A percentile compares a stretch with the other conserved stretches of the same genome.
These are phyloP conservation scores for Microcaecilia unicolor DNA, from an alignment of 2,797 vertebrate genomes.

Conservation along the genomic window DNA sequence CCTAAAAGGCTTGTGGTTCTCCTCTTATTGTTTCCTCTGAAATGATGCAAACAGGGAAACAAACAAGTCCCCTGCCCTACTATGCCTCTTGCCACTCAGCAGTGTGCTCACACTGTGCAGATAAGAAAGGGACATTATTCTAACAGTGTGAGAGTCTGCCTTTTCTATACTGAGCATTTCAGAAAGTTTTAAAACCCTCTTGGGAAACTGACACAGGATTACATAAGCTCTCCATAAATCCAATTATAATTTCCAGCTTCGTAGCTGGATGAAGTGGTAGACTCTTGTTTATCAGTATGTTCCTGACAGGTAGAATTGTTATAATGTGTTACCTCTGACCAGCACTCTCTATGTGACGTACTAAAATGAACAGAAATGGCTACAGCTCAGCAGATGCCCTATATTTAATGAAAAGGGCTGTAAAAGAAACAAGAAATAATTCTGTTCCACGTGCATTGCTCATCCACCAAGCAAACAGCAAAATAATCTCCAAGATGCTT, in stretches of 20 bases:
- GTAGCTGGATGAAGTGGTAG: neutral
- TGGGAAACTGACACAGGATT: neutral
- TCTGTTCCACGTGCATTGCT: too few relatives aligned
- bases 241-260: constrained; percentile 6
- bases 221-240: neutral
- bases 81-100: constrained; percentile 5
- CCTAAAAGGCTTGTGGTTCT: neutral
- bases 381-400: fast-evolving
- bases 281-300: neutral
- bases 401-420: too few relatives aligned
- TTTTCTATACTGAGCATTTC: constrained; percentile 1
- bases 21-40: neutral
- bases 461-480: too few relatives aligned
- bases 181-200: constrained; percentile 2
- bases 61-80: neutral
- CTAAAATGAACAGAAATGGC: too few relatives aligned
- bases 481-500: too few relatives aligned
- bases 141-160: constrained; percentile 2
- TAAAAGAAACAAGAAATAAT: too few relatives aligned
- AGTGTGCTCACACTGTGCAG: neutral
- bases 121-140: constrained; percentile 7
- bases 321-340: neutral
- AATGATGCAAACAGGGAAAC: neutral
- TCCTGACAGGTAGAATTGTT: neutral
- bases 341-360: neutral